Conservation (phyloP, 2,888 invertebrate species). For the Cheilosia urbana region DNA sequence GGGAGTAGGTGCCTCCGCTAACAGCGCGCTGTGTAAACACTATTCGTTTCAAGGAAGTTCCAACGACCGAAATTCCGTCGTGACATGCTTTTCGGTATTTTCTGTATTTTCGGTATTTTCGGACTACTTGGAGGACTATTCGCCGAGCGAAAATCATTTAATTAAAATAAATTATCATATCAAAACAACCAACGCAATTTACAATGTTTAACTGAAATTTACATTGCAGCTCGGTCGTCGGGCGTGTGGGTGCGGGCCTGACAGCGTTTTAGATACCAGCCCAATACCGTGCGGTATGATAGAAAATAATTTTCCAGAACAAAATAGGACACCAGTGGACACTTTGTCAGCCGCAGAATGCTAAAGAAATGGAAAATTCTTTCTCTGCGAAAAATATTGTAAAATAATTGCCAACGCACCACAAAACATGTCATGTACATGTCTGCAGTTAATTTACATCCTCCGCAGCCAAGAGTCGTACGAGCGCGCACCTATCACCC, state of each 20-base stretch:
- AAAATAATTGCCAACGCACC: slow-evolving; percentile 16
- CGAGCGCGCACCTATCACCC: slow-evolving; percentile 33
- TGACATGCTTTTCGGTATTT: slow-evolving; percentile 48
- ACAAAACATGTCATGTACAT: slow-evolving; percentile 61
- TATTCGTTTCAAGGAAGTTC: slow-evolving; percentile 62
- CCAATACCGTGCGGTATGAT: slow-evolving; percentile 46
- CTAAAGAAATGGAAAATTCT: not conserved
- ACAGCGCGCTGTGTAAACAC: not conserved
- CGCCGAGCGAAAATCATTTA: slow-evolving; percentile 43
- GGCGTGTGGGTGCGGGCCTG: slow-evolving; percentile 59
- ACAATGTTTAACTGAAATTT: slow-evolving; percentile 56
- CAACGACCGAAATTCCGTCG: slow-evolving; percentile 42
- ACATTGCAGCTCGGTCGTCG: slow-evolving; percentile 5
- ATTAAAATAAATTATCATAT: slow-evolving; percentile 71
- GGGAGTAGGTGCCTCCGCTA: too few species aligned
- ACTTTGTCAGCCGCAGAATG: not conserved
- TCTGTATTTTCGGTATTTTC: slow-evolving; percentile 56
- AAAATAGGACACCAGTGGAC: slow-evolving; percentile 64
- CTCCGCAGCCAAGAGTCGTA: slow-evolving; percentile 46
- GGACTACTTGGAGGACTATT: slow-evolving; percentile 50
- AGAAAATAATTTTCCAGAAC: slow-evolving; percentile 69
- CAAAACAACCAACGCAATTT: slow-evolving; percentile 61
- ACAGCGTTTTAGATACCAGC: slow-evolving; percentile 58
- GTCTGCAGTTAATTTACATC: slow-evolving; percentile 74
- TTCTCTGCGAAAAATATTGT: slow-evolving; percentile 20